A percentile compares a stretch with the other conserved stretches of the same genome.
Evolutionary conservation across 2,113 vertebrate species (phyloP).

Genomic region (Gambusia holbrooki): DNA sequence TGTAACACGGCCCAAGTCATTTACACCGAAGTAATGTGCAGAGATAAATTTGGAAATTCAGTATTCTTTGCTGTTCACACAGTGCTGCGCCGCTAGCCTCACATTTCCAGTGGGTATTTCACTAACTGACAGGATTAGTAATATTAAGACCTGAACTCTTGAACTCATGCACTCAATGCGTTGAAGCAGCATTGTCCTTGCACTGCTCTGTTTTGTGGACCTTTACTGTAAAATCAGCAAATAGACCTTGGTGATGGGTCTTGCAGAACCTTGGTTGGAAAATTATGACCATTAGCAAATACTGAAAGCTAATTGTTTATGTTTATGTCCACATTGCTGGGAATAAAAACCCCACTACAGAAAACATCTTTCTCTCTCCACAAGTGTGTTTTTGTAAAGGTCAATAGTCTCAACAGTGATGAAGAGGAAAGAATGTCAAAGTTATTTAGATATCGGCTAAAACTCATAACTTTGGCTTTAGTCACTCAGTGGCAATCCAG

Average conservation of each 20-base stretch:
- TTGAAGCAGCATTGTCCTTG: conserved; percentile 25
- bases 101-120: conserved; percentile 72
- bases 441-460: background rate
- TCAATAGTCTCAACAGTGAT: background rate
- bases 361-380: too few species aligned
- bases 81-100: conserved; percentile 44
- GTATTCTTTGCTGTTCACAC: conserved; percentile 18
- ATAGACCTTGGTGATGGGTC: too few species aligned
- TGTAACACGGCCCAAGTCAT: conserved; percentile 29
- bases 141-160: conserved; percentile 68
- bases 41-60: conserved; percentile 32
- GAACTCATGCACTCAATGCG: conserved; percentile 45
- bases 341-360: background rate
- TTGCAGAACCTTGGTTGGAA: background rate
- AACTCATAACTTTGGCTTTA: too few species aligned
- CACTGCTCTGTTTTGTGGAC: background rate
- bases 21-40: conserved; percentile 37
- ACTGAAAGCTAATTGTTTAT: background rate
- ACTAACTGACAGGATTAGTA: conserved; percentile 70
- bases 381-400: background rate
- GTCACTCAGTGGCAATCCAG: too few species aligned
- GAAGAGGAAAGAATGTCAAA: background rate
- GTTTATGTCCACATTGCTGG: too few species aligned
- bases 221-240: too few species aligned
- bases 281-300: conserved; percentile 1